Conservation (phyloP, 2,797 vertebrate genomes). For the Aphelocoma californica region DNA sequence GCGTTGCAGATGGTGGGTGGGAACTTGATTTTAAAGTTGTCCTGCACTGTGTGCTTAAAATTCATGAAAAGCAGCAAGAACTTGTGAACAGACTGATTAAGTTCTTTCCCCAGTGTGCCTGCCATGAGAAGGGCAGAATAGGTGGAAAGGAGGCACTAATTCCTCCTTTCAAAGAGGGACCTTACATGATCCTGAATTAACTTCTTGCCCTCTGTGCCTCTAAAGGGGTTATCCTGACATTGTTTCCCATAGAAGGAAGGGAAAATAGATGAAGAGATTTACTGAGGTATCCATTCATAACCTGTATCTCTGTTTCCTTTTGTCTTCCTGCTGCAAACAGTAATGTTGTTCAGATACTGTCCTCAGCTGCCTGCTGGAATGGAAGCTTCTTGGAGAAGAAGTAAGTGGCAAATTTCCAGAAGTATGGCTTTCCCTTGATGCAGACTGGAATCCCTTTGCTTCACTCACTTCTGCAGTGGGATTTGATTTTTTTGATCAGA, state of each 20-base stretch:
- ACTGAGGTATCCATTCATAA: background rate
- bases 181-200: background rate
- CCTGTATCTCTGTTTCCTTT: background rate
- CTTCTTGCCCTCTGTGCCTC: background rate
- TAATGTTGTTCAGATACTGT: slow-evolving; percentile 89
- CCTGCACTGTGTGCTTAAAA: background rate
- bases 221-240: background rate
- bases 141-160: background rate
- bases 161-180: background rate
- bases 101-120: background rate
- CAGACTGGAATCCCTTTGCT: background rate
- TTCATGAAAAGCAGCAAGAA: background rate
- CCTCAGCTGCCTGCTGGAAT: slow-evolving; percentile 96
- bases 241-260: background rate
- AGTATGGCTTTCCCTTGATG: background rate
- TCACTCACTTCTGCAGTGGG: background rate
- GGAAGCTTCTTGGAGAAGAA: slow-evolving; percentile 97
- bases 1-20: slow-evolving; percentile 10
- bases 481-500: background rate
- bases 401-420: slow-evolving; percentile 72
- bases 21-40: background rate
- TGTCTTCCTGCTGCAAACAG: slow-evolving; percentile 71
- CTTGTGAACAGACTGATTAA: background rate
- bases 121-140: background rate
- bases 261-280: background rate